Base-by-base conservation (phyloP, 2,113 vertebrate species). In the Talpa occidentalis region DNA sequence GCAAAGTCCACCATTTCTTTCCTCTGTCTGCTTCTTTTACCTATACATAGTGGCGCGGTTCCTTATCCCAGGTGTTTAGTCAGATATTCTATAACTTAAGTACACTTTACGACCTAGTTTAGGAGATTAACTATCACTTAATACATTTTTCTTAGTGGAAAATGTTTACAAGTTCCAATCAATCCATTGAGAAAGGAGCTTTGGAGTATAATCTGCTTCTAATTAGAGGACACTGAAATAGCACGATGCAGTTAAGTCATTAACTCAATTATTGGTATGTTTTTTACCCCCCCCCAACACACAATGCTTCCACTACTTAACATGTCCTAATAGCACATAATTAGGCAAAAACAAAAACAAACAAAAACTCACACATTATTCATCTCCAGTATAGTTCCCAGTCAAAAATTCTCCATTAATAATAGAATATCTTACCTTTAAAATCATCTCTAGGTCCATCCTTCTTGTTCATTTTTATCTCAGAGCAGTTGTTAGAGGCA, bases 391-490 rank as follows among this genome's bases (percentile, higher is more conserved):
- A n/a, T 19, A 32, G 24, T 64, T 84, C 79, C 88, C 70, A 72
- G 32, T 47, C 11, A 86, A 72, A 47, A 59, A 69, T 66, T 72
- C 10, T 47, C 72, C 52, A 93, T 44, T 44, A 49, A 66, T 84
- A 59, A 78, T 35, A 64, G 82, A 95, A 78, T 5, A 44, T 40
- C 97, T 98, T 98, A 99, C 99, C 99, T 99, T 99, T 99, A 95
- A 99, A 99, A 96, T 99, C 98, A 78, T 99, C 99, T 97, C 98
- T 98, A 42, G 98, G 98, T 77, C 98, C 97, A 24, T 99, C 99
- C 97, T 98, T 99, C 97, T 98, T 98, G 96, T 99, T 99, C 99
- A 99, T 99, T 97, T 98, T 98, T 96, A 97, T 97, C 97, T 98
- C 99, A 92, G 98, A 98, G 98, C 99, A 99, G 96, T 98, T 98